phyloP scores from a whole-genome alignment of 2,888 invertebrate species.

The Myopa tessellatipennis region DNA sequence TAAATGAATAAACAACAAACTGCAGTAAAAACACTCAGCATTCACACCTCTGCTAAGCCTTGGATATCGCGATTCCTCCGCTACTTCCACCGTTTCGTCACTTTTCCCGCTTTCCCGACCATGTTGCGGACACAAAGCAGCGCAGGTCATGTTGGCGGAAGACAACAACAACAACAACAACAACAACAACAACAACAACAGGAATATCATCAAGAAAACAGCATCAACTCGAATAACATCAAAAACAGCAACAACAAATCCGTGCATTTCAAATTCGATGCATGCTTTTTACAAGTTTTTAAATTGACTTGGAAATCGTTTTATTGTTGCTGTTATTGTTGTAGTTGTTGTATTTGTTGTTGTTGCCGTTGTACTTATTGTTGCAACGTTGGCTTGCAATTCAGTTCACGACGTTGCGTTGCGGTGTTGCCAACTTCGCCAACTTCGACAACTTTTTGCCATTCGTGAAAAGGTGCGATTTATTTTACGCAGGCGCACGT shows the following conservation, averaged over 20 bases:
- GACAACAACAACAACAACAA: background rate
- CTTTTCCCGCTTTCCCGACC: no score
- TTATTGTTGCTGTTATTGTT: constrained; percentile 40
- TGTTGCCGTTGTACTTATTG: constrained; percentile 47
- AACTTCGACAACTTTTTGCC: no score
- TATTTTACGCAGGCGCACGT: constrained; percentile 54
- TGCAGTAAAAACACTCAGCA: no score
- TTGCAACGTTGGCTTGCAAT: constrained; percentile 33
- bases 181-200: no score
- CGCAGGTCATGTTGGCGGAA: background rate
- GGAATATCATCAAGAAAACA: no score
- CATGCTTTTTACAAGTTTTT: constrained; percentile 23
- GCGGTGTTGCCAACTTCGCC: constrained; percentile 37
- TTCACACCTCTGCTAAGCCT: no score
- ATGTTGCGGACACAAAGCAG: no score
- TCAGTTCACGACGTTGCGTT: constrained; percentile 15
- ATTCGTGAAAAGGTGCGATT: constrained; percentile 48
- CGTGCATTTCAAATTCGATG: constrained; percentile 26
- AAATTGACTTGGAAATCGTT: constrained; percentile 29
- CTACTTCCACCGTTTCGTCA: no score
- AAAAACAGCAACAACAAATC: constrained; percentile 2
- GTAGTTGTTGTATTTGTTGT: constrained; percentile 40
- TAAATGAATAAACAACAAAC: no score
- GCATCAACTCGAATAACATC: no score
- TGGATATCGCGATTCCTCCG: no score